A percentile compares a stretch with the other conserved stretches of the same genome.
Evolutionary conservation across 64 coral and sea anemone species (phyloP).

Genomic region (Anthopleura sola): DNA sequence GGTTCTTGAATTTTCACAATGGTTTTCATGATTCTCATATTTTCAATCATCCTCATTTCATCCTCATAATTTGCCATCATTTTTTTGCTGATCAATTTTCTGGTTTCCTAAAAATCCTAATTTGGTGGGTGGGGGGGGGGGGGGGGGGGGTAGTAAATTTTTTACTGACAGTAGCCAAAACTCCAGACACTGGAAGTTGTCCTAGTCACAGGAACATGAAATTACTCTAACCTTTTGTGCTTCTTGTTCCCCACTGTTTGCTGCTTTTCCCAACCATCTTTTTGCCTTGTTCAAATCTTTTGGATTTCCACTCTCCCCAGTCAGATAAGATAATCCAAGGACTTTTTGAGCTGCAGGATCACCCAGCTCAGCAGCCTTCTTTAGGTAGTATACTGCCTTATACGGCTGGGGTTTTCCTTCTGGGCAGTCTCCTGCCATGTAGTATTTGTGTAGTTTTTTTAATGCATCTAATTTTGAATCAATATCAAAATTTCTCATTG

Average conservation of each 20-base stretch:
- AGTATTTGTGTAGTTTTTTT: slow-evolving; percentile 27
- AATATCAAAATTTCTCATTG: background rate
- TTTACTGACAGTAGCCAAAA: too few species aligned
- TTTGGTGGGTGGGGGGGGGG: too few species aligned
- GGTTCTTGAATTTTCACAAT: too few species aligned
- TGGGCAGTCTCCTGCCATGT: slow-evolving; percentile 62
- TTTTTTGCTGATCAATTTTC: too few species aligned
- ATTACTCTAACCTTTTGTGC: slow-evolving; percentile 27
- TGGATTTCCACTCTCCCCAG: slow-evolving; percentile 29
- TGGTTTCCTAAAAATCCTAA: too few species aligned
- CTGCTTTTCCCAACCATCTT: slow-evolving; percentile 57
- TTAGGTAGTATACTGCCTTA: slow-evolving; percentile 77
- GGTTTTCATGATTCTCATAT: too few species aligned
- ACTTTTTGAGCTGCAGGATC: slow-evolving; percentile 40
- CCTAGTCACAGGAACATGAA: background rate
- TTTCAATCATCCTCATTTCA: too few species aligned
- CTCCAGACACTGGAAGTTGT: background rate
- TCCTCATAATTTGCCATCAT: too few species aligned
- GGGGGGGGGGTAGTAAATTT: too few species aligned
- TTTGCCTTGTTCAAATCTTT: slow-evolving; percentile 45
- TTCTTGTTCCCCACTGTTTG: background rate
- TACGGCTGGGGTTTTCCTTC: slow-evolving; percentile 59
- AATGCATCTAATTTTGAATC: slow-evolving; percentile 21
- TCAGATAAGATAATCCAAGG: slow-evolving; percentile 49
- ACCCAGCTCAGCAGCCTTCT: slow-evolving; percentile 55